Percentiles rank a stretch among this genome's conserved stretches.
phyloP scores from a whole-genome alignment of 2,113 vertebrate genomes.

The Nesogale talazaci region DNA sequence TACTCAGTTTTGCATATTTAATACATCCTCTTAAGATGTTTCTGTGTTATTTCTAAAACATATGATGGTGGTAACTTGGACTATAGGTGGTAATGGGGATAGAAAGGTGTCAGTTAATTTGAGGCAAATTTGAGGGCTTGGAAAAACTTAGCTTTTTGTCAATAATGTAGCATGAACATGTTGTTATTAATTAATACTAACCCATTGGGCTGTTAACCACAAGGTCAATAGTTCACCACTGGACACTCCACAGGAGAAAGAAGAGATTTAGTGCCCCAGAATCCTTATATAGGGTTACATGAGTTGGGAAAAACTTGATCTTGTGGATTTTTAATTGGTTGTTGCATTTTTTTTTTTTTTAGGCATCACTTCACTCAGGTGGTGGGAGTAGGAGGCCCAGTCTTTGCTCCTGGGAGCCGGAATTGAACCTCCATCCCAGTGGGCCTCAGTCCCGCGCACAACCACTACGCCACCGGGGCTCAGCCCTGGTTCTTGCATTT shows the following conservation, averaged over 20 bases:
- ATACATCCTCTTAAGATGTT: not conserved
- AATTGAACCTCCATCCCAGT: no score
- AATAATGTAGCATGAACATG: not conserved
- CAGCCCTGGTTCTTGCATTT: not conserved
- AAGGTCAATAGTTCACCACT: no score
- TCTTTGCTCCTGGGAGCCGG: no score
- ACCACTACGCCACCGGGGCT: no score
- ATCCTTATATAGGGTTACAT: no score
- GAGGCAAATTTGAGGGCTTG: not conserved
- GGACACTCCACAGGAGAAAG: no score
- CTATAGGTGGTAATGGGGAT: not conserved
- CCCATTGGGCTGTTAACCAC: no score
- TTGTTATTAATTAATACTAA: not conserved
- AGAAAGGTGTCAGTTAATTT: not conserved
- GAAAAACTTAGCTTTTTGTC: not conserved
- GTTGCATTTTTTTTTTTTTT: slow-evolving; percentile 4
- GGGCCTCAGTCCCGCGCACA: no score
- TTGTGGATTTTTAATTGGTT: not conserved
- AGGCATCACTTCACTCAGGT: no score
- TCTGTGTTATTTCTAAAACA: not conserved
- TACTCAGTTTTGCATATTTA: not conserved
- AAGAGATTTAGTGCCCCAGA: no score
- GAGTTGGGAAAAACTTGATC: no score
- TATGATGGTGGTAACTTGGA: not conserved
- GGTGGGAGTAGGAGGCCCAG: no score